A percentile compares a stretch with the other conserved stretches of the same genome.
Conservation (phyloP, 64 coral and sea anemone genomes). For the Montipora efflorescens region DNA sequence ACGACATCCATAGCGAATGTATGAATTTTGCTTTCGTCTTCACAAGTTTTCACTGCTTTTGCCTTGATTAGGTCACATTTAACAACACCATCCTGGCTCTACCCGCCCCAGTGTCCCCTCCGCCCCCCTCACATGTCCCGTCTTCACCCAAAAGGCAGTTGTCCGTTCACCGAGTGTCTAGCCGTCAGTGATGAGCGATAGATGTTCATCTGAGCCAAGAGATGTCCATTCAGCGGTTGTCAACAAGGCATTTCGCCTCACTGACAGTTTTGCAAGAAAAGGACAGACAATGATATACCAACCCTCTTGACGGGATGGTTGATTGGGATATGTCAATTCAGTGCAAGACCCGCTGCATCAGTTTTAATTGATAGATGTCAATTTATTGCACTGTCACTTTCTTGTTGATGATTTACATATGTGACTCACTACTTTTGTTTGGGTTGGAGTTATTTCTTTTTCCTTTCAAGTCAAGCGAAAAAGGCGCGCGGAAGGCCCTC, state of each 20-base stretch:
- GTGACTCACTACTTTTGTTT: not conserved
- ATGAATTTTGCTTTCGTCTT: too few species aligned
- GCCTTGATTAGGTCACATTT: constrained; percentile 56
- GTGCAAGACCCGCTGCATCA: not conserved
- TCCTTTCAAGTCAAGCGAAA: too few species aligned
- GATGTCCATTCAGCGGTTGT: constrained; percentile 54
- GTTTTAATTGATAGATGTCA: not conserved
- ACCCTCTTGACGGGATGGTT: too few species aligned
- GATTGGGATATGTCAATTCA: constrained; percentile 1
- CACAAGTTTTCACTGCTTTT: not conserved
- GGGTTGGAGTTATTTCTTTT: too few species aligned
- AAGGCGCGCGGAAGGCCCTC: too few species aligned
- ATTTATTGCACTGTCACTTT: not conserved
- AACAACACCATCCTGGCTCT: constrained; percentile 72
- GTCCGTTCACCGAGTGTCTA: constrained; percentile 60
- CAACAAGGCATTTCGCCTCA: not conserved
- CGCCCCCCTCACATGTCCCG: constrained; percentile 50
- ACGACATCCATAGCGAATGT: too few species aligned
- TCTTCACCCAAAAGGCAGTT: constrained; percentile 70
- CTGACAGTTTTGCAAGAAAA: too few species aligned
- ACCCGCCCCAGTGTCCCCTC: constrained; percentile 80
- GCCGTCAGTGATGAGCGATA: constrained; percentile 9
- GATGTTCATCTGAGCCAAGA: not conserved
- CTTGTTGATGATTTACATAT: not conserved
- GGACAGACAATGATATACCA: not conserved